A percentile compares a stretch with the other conserved stretches of the same genome.
Conservation (phyloP, 1,140 invertebrate species). For the Papilio xuthus region DNA sequence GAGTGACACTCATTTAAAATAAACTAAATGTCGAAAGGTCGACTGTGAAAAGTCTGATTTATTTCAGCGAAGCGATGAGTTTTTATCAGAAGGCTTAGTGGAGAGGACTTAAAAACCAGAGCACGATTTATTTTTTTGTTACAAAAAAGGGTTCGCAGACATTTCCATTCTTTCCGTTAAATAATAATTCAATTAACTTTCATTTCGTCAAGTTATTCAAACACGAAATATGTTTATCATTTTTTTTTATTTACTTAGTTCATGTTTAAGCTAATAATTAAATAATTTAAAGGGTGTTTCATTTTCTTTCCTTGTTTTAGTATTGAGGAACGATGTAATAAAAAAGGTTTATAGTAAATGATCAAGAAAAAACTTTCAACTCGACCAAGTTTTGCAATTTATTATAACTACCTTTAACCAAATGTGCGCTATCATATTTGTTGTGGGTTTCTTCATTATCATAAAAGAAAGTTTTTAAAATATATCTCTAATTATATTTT, state of each 20-base stretch:
- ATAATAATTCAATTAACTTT: slow-evolving; percentile 26
- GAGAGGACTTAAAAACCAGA: slow-evolving; percentile 15
- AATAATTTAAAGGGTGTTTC: not conserved
- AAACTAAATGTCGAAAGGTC: not conserved
- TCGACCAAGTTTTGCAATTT: slow-evolving; percentile 2
- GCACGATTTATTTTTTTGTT: slow-evolving; percentile 17
- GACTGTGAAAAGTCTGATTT: slow-evolving; percentile 23
- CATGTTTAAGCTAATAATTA: not conserved
- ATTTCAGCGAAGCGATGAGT: slow-evolving; percentile 16
- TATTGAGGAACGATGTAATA: not conserved
- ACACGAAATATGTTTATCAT: not conserved
- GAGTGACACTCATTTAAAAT: not conserved
- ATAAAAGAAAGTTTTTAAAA: not conserved
- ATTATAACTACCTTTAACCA: not conserved
- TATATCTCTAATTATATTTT: not conserved
- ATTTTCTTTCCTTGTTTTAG: not conserved
- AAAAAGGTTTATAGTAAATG: not conserved
- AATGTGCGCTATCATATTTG: not conserved
- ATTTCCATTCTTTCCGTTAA: slow-evolving; percentile 17
- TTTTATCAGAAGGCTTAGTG: slow-evolving; percentile 6
- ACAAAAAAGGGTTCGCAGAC: slow-evolving; percentile 15
- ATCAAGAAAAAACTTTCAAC: not conserved
- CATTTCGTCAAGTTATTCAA: not conserved
- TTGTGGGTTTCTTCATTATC: not conserved
- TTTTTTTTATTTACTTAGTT: not conserved